Evolutionary conservation across 1,140 invertebrate genomes (phyloP), one percentile per base, ranked within the genome.

Genomic region (Drosophila sp.): DNA sequence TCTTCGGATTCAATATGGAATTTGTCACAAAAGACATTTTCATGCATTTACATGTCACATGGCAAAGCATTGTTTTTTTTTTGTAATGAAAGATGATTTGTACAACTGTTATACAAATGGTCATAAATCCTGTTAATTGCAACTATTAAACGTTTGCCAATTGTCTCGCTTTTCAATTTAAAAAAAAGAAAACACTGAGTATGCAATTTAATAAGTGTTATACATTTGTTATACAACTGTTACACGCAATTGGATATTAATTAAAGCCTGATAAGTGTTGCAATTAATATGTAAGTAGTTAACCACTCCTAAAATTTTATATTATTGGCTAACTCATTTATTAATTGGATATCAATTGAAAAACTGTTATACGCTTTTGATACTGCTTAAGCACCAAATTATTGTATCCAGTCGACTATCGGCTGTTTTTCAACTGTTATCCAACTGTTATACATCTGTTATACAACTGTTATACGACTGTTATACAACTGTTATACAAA

Each of bases 51-150:
- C 36, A 11, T n/a, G n/a, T n/a, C n/a, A 38, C 36, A 38, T 32
- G 40, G 14, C 34, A 13, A 54, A 34, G 56, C 66, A 69, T 69
- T 69, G 56, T 16, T 36, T 62, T 69, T 36, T 62, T 69, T 16
- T 7, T 51, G 36, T 25, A 38, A 14, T 25, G 16, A 2, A 14
- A 53, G 8, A 14, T 43, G 18, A 32, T 48, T 18, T 63, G 48
- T 29, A 7, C 4, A 40, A 2, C 41, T 54, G 16, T 45, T 54
- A 45, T 21, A 63, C 13, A 29, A 38, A 21, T 59, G 29, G n/a
- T n/a, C n/a, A n/a, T n/a, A n/a, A n/a, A n/a, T n/a, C n/a, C n/a
- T 54, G 45, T 27, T 27, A 63, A 16, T 29, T 29, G 27, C 21
- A 41, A 58, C 25, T 36, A 9, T 36, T 36, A 36, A 21, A 21